Evolutionary conservation across 2,113 vertebrate species (phyloP).

Genomic region (Balaeniceps rex): DNA sequence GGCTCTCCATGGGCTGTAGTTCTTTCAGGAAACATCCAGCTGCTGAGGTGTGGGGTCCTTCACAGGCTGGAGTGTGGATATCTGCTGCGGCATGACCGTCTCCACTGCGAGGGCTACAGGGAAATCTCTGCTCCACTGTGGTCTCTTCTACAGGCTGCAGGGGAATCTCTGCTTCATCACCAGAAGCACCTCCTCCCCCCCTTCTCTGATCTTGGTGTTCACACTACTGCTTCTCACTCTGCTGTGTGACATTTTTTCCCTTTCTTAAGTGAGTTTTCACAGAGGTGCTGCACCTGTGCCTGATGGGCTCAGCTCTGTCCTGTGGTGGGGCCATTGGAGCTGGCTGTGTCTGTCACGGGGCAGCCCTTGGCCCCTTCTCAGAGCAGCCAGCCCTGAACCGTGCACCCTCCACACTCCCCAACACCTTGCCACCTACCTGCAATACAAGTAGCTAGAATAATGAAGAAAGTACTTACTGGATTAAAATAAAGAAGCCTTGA

Average conservation of each 20-base stretch:
- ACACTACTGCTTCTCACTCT: not conserved
- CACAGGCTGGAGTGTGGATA: not conserved
- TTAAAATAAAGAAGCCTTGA: not conserved
- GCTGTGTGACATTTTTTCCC: not conserved
- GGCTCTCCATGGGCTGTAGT: not conserved
- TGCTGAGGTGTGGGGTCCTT: not conserved
- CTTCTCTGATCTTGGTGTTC: not conserved
- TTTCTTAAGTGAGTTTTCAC: not conserved
- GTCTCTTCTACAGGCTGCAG: not conserved
- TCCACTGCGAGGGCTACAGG: not conserved
- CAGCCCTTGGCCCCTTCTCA: not conserved
- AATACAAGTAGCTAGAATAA: not conserved
- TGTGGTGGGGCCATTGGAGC: not conserved
- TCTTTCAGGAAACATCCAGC: not conserved
- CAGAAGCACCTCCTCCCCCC: not conserved
- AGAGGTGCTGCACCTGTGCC: not conserved
- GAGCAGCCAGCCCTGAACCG: not conserved
- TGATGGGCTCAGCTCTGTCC: not conserved
- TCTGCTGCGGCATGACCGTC: not conserved
- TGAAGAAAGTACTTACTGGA: not conserved
- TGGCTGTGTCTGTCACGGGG: not conserved
- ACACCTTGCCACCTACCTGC: not conserved
- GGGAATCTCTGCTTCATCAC: not conserved
- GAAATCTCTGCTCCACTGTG: not conserved
- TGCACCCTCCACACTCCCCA: fast-evolving